These are phyloP conservation scores for Mastacembelus armatus DNA, from an alignment of 2,797 vertebrate species.

Conservation along the genomic window DNA sequence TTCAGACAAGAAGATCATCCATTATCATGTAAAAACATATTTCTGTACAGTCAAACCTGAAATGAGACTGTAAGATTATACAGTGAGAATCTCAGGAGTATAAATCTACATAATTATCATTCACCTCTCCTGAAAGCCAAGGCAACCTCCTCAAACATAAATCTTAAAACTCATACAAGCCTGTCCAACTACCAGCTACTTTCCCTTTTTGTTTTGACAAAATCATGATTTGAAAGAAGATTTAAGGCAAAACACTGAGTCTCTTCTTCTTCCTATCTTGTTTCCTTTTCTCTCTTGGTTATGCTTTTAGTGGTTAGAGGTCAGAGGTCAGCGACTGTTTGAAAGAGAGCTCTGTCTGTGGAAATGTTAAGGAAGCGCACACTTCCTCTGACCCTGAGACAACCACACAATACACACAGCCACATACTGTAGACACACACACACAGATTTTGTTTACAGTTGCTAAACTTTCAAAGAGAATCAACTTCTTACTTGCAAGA, in stretches of 20 bases:
- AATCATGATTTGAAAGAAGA: too few relatives aligned
- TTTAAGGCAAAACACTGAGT: too few relatives aligned
- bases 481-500: too few relatives aligned
- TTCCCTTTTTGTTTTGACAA: too few relatives aligned
- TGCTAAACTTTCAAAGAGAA: too few relatives aligned
- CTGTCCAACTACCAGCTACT: too few relatives aligned
- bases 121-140: too few relatives aligned
- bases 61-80: not conserved
- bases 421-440: too few relatives aligned
- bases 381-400: constrained; percentile 60
- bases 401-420: constrained; percentile 13
- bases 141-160: too few relatives aligned
- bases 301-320: constrained; percentile 34
- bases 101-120: not conserved
- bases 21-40: not conserved
- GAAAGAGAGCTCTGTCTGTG: constrained; percentile 66
- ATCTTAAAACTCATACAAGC: too few relatives aligned
- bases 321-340: constrained; percentile 58
- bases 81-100: not conserved
- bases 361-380: constrained; percentile 49
- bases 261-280: not conserved
- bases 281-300: constrained; percentile 17
- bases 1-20: not conserved
- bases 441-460: too few relatives aligned
- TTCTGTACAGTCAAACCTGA: too few relatives aligned